phyloP scores from a whole-genome alignment of 2,113 vertebrate genomes.

The Tinamus guttatus region DNA sequence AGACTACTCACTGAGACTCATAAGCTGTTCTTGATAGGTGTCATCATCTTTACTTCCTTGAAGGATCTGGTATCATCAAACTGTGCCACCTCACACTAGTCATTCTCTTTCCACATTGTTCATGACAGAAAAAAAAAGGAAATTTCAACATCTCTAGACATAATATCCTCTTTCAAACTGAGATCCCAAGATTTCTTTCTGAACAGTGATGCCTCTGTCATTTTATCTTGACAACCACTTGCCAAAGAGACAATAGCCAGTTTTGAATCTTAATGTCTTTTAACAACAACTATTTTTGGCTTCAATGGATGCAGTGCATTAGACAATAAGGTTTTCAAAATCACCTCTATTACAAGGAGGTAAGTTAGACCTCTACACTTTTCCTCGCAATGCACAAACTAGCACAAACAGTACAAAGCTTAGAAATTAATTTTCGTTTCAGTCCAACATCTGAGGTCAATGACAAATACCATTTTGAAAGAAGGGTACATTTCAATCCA shows the following conservation, averaged over 20 bases:
- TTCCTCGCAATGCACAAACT: background rate
- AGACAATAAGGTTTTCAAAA: constrained; percentile 9
- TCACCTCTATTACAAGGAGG: background rate
- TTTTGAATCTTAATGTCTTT: background rate
- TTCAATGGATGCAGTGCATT: background rate
- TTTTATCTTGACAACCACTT: background rate
- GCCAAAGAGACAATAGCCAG: background rate
- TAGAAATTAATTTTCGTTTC: constrained; percentile 19
- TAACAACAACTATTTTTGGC: constrained; percentile 8
- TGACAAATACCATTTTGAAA: constrained; percentile 47
- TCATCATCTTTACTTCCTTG: background rate
- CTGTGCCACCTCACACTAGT: background rate
- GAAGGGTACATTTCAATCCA: constrained; percentile 46
- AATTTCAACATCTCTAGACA: background rate
- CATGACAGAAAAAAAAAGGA: background rate
- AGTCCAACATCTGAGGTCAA: background rate
- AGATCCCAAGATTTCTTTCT: constrained; percentile 1
- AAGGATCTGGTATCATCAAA: background rate
- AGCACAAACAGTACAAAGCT: background rate
- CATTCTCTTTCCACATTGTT: background rate
- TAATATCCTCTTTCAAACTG: background rate
- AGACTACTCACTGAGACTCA: background rate
- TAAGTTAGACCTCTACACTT: background rate
- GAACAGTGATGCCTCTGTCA: background rate
- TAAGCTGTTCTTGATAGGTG: background rate